These are phyloP conservation scores for Orussus abietinus DNA, from an alignment of 1,140 invertebrate species.

Conservation along the genomic window DNA sequence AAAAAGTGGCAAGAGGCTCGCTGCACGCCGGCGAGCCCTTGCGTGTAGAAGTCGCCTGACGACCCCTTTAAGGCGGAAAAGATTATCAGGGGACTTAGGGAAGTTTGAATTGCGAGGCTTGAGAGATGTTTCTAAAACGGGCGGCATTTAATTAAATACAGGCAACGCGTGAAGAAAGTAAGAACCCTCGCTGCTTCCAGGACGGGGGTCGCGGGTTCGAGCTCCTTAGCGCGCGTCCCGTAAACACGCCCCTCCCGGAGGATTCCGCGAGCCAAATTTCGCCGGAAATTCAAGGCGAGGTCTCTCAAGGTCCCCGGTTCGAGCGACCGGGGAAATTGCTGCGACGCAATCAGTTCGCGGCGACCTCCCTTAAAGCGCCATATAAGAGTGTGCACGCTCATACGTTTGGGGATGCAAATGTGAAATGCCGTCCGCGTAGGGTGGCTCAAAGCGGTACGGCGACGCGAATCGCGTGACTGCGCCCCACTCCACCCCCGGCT, in stretches of 20 bases:
- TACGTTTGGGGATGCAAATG: slow-evolving; percentile 24
- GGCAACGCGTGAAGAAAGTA: no score
- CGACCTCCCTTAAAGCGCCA: slow-evolving; percentile 11
- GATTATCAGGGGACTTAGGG: no score
- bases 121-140: no score
- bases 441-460: slow-evolving; percentile 40
- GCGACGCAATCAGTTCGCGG: slow-evolving; percentile 20
- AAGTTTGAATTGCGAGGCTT: no score
- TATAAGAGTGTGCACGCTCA: slow-evolving; percentile 20
- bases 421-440: slow-evolving; percentile 17
- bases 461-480: slow-evolving; percentile 40
- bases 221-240: not conserved
- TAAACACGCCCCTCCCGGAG: not conserved
- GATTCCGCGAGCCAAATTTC: slow-evolving; percentile 14
- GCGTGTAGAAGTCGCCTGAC: no score
- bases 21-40: no score
- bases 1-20: no score
- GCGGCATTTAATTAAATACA: no score
- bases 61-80: no score
- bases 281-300: slow-evolving; percentile 21
- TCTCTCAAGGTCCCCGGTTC: slow-evolving; percentile 7
- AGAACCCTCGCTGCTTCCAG: no score
- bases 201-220: no score
- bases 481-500: not conserved
- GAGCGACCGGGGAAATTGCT: slow-evolving; percentile 14